Conservation (phyloP, 2,797 vertebrate species). For the Enoplosus armatus region DNA sequence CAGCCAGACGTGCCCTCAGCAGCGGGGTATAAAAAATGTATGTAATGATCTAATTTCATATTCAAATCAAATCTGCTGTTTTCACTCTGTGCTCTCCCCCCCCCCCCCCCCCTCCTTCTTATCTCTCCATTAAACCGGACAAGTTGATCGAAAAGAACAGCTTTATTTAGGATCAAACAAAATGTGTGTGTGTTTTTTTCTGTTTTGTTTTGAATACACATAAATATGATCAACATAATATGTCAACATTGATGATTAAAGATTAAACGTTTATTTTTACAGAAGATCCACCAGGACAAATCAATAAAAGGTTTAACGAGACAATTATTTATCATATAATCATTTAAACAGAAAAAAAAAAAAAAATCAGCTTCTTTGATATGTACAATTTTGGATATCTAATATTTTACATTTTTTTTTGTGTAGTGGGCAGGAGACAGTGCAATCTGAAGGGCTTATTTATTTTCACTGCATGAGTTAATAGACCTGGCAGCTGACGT, state of each 20-base stretch:
- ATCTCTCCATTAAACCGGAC: constrained; percentile 9
- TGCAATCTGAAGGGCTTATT: constrained; percentile 37
- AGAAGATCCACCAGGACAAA: constrained; percentile 53
- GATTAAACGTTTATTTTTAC: too few species aligned
- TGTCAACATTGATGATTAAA: constrained; percentile 58
- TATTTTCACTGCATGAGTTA: constrained; percentile 25
- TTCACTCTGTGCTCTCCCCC: too few species aligned
- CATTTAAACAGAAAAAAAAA: constrained; percentile 27
- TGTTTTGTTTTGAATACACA: constrained; percentile 65
- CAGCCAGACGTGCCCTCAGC: not conserved
- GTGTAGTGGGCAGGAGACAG: constrained; percentile 21
- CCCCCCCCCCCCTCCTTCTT: too few species aligned
- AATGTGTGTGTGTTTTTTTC: too few species aligned
- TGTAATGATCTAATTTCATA: not conserved
- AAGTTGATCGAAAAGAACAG: constrained; percentile 50
- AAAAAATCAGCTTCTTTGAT: constrained; percentile 54
- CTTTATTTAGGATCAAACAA: constrained; percentile 75
- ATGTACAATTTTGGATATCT: constrained; percentile 68
- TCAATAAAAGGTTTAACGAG: constrained; percentile 53
- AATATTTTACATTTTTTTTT: constrained; percentile 59
- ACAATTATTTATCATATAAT: constrained; percentile 49
- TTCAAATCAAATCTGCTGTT: constrained; percentile 8
- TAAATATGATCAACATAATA: constrained; percentile 68
- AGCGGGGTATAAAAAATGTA: not conserved
- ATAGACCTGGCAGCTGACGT: constrained; percentile 23